Percentiles rank a stretch among this genome's conserved stretches.
Conservation (phyloP, 1,140 invertebrate species). For the Uloborus diversus region DNA sequence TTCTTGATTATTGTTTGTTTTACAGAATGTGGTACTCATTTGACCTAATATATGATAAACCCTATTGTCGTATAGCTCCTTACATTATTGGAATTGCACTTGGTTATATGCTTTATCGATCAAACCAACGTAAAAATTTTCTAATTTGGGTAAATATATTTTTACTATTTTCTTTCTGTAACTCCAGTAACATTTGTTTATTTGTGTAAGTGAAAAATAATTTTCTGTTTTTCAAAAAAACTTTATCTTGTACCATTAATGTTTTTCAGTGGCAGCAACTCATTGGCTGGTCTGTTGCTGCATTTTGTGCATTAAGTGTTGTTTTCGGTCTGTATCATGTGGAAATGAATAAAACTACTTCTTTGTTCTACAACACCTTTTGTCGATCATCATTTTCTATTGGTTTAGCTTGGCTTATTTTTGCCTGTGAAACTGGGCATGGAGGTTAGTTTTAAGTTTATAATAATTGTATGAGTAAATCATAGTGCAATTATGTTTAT, state of each 20-base stretch:
- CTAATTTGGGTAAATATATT: conserved; percentile 53
- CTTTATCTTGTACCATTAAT: too few relatives aligned
- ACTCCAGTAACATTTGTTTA: neutral
- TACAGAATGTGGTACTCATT: conserved; percentile 43
- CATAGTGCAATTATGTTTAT: too few relatives aligned
- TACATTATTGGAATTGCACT: conserved; percentile 69
- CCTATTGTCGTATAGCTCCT: conserved; percentile 69
- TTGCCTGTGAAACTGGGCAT: conserved; percentile 64
- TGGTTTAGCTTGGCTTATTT: conserved; percentile 68
- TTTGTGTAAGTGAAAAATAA: neutral
- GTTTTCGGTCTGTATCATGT: conserved; percentile 47
- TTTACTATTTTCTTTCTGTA: neutral
- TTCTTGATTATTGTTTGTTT: too few relatives aligned
- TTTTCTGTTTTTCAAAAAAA: neutral
- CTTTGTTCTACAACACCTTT: conserved; percentile 69
- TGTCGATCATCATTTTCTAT: conserved; percentile 64
- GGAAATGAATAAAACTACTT: conserved; percentile 8
- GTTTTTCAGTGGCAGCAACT: conserved; percentile 29
- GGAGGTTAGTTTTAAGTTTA: conserved; percentile 47
- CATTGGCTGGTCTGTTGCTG: conserved; percentile 31
- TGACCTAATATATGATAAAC: conserved; percentile 86
- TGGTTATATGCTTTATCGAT: conserved; percentile 65
- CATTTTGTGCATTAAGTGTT: conserved; percentile 28
- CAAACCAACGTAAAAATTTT: conserved; percentile 27
- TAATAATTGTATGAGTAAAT: neutral